Evolutionary conservation across 1,140 invertebrate species (phyloP).

Genomic region (Monochamus saltuarius): DNA sequence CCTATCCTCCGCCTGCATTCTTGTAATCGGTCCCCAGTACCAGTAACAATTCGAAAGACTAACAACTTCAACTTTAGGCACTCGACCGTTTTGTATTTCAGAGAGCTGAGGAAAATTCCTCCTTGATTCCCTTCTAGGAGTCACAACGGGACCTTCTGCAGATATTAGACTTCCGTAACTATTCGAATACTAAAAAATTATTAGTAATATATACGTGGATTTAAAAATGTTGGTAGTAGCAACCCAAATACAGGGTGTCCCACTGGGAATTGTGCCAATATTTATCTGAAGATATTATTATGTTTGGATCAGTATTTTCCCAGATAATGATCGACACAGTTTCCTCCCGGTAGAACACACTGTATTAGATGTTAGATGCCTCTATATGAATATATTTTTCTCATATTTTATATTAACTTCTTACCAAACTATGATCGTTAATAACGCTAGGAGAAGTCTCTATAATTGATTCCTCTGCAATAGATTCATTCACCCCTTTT

Average conservation of each 20-base stretch:
- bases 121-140: conserved; percentile 15
- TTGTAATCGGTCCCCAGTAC: conserved; percentile 57
- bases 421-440: background rate
- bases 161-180: conserved; percentile 6
- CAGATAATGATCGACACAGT: no score
- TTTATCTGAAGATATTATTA: background rate
- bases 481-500: background rate
- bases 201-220: conserved; percentile 1
- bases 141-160: conserved; percentile 3
- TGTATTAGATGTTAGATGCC: no score
- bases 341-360: no score
- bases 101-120: conserved; percentile 10
- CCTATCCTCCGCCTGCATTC: conserved; percentile 53
- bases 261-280: background rate
- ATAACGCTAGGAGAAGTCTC: background rate
- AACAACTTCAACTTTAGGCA: conserved; percentile 36
- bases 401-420: background rate
- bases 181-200: background rate
- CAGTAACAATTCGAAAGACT: conserved; percentile 48
- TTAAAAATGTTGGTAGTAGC: background rate
- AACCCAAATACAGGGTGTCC: background rate
- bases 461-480: background rate
- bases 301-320: no score
- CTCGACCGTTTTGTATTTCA: conserved; percentile 7
- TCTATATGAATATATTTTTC: background rate